These are phyloP conservation scores for Drosophila lacteicornis DNA, from an alignment of 1,140 invertebrate species.

Conservation along the genomic window DNA sequence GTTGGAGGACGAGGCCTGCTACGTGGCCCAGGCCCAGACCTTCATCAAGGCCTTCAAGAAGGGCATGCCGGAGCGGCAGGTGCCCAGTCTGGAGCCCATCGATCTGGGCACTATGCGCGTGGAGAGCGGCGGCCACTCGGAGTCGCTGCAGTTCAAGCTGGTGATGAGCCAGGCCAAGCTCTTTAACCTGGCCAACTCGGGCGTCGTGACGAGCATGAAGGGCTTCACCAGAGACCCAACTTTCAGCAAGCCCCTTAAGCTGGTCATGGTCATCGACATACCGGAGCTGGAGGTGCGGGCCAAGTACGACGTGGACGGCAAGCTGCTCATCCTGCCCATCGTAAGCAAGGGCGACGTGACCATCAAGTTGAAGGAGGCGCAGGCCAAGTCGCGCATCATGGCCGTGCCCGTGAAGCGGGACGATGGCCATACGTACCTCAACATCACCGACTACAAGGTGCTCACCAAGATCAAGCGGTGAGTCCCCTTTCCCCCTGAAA, in stretches of 20 bases:
- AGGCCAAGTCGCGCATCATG: slow-evolving; percentile 22
- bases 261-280: slow-evolving; percentile 8
- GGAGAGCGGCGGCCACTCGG: slow-evolving; percentile 37
- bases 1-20: slow-evolving; percentile 51
- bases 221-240: slow-evolving; percentile 47
- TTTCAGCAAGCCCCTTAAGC: slow-evolving; percentile 46
- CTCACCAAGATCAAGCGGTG: slow-evolving; percentile 46
- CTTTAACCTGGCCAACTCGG: slow-evolving; percentile 25
- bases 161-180: slow-evolving; percentile 37
- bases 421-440: slow-evolving; percentile 58
- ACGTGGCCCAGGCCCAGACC: slow-evolving; percentile 30
- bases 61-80: slow-evolving; percentile 35
- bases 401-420: slow-evolving; percentile 40
- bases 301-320: slow-evolving; percentile 64
- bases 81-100: slow-evolving; percentile 40
- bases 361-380: slow-evolving; percentile 35
- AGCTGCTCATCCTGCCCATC: slow-evolving; percentile 58
- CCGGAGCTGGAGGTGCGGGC: slow-evolving; percentile 46
- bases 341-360: slow-evolving; percentile 42
- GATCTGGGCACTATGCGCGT: slow-evolving; percentile 37
- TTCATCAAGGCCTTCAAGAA: slow-evolving; percentile 37
- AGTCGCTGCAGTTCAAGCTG: slow-evolving; percentile 57
- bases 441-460: slow-evolving; percentile 46
- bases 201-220: slow-evolving; percentile 31
- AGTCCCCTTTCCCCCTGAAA: slow-evolving; percentile 11